Evolutionary conservation across 1,140 invertebrate species (phyloP), one percentile per base, ranked within the genome.

Genomic region (Vanessa tameamea): DNA sequence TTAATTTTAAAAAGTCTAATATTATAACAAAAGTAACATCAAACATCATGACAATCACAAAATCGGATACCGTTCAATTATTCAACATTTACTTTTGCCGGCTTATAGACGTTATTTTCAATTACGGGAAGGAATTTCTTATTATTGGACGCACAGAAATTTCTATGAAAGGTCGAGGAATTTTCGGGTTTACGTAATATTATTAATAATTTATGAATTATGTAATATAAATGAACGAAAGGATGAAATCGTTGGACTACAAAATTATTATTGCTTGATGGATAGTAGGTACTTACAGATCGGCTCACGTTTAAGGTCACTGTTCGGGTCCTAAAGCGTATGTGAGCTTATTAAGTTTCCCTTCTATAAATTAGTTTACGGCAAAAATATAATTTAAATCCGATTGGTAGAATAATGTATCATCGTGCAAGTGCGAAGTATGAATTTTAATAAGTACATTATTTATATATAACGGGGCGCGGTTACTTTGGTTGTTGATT

Each of bases 61-160:
- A 71, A 75, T 71, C 73, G 63, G 68, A 75, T 75, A 71, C 63
- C 68, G 57, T 71, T 75, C 73, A 70, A 75, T 75, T 71, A 75
- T 75, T 75, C 63, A 61, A 47, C 59, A 69, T 74, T 71, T 69
- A 55, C 67, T 78, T 76, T 63, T 69, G 7, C 26, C 6, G 43
- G 23, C 26, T 64, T 63, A 63, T 51, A 63, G 59, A 70, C 48
- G 69, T 64, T 70, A 50, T 26, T 50, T 70, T 23, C 53, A 51
- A 47, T 64, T 43, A 57, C 55, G 23, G 5, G 23, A 12, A 57
- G 55, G 55, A 57, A 57, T 57, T 68, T 68, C 4, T 14, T 66
- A 66, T 66, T 66, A 66, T 51, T 66, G 64, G 20, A 57, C 8
- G 20, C 2, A 16, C 16, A 55, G 5, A 16, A 13, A 13, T 20